Conservation (phyloP, 2,888 invertebrate genomes). For the Cryptocheilus praepositus region DNA sequence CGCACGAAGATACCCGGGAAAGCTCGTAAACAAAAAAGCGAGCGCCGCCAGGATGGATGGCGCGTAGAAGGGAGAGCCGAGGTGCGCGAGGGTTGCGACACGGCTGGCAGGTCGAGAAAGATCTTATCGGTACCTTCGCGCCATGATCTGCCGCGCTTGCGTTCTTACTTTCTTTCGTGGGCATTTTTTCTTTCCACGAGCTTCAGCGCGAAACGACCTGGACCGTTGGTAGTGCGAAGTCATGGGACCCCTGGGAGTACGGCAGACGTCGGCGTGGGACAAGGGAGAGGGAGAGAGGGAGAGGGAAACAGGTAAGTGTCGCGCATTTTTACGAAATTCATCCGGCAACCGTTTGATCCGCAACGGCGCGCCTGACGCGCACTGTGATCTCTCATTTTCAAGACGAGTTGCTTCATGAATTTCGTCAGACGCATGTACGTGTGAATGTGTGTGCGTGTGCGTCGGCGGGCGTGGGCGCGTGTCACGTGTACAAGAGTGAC, state of each 20-base stretch:
- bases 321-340: too few relatives aligned
- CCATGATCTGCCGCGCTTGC: constrained; percentile 45
- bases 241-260: constrained; percentile 47
- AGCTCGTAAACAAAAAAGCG: too few relatives aligned
- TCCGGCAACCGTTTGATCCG: too few relatives aligned
- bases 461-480: too few relatives aligned
- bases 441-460: too few relatives aligned
- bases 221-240: constrained; percentile 36
- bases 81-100: not conserved
- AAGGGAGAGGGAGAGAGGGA: not conserved
- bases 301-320: constrained; percentile 45
- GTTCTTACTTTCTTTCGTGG: constrained; percentile 24
- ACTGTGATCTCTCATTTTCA: too few relatives aligned
- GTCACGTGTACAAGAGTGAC: too few relatives aligned
- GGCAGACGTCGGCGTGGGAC: constrained; percentile 28
- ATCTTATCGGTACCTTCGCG: constrained; percentile 12
- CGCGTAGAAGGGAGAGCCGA: not conserved
- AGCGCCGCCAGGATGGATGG: too few relatives aligned
- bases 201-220: constrained; percentile 12
- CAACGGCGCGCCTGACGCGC: too few relatives aligned
- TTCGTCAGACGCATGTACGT: too few relatives aligned
- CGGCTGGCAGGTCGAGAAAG: constrained; percentile 14
- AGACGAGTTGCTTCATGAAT: too few relatives aligned
- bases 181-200: constrained; percentile 3
- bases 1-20: not conserved